Percentiles rank a stretch among this genome's conserved stretches.
Evolutionary conservation across 2,113 vertebrate genomes (phyloP).

Genomic region (Semicossyphus pulcher): DNA sequence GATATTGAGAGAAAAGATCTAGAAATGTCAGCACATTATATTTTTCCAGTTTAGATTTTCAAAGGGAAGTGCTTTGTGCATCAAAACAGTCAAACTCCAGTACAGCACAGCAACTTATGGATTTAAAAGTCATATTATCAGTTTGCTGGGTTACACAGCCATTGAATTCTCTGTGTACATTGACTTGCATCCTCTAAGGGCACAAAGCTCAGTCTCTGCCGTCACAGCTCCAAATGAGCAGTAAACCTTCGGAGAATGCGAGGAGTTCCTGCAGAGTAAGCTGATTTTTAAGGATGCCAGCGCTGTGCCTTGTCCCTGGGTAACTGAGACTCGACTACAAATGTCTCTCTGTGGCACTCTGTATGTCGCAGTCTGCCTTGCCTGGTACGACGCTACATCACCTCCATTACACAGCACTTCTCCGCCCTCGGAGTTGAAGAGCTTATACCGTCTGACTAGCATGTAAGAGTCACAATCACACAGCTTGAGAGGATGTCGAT

Average conservation of each 20-base stretch:
- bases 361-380: constrained; percentile 28
- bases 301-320: constrained; percentile 55
- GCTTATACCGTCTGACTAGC: constrained; percentile 41
- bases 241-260: constrained; percentile 65
- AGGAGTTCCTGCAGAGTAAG: constrained; percentile 70
- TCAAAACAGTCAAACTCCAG: constrained; percentile 5
- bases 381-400: constrained; percentile 31
- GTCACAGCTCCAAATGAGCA: constrained; percentile 60
- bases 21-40: too few species aligned
- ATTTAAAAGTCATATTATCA: constrained; percentile 50
- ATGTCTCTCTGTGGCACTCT: constrained; percentile 60
- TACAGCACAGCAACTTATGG: constrained; percentile 31
- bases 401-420: constrained; percentile 46
- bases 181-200: constrained; percentile 52
- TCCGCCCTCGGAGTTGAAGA: constrained; percentile 20
- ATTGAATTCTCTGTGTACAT: constrained; percentile 41
- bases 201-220: constrained; percentile 47
- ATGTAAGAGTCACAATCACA: constrained; percentile 20
- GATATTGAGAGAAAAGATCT: too few species aligned
- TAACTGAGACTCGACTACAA: constrained; percentile 67
- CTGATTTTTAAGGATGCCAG: constrained; percentile 68
- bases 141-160: constrained; percentile 29
- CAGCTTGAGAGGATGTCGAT: constrained; percentile 15
- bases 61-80: constrained; percentile 6
- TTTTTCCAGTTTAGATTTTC: background rate